These are phyloP conservation scores for Champsocephalus esox DNA, from an alignment of 2,797 vertebrate species.

Conservation along the genomic window DNA sequence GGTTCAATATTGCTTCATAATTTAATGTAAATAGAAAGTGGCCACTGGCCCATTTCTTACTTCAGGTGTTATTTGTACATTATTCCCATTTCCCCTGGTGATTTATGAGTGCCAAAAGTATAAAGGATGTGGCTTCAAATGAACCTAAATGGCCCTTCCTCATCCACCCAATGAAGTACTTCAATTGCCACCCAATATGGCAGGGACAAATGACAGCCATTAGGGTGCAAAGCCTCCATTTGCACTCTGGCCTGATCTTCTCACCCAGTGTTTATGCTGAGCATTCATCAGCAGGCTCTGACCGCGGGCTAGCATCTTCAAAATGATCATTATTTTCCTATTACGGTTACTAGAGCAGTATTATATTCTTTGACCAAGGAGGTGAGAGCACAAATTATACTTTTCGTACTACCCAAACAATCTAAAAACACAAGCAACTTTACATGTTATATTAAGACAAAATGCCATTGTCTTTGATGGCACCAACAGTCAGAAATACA, in stretches of 20 bases:
- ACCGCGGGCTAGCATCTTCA: conserved; percentile 40
- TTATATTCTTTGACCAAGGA: conserved; percentile 17
- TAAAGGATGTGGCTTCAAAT: conserved; percentile 57
- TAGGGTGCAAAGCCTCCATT: conserved; percentile 68
- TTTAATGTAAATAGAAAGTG: conserved; percentile 17
- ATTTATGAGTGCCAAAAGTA: conserved; percentile 65
- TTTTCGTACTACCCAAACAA: background rate
- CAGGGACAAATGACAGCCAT: conserved; percentile 81
- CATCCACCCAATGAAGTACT: conserved; percentile 62
- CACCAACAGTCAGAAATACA: conserved; percentile 24
- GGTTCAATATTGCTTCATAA: conserved; percentile 16
- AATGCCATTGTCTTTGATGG: conserved; percentile 72
- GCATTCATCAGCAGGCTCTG: conserved; percentile 60
- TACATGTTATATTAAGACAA: conserved; percentile 15
- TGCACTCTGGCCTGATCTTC: conserved; percentile 71
- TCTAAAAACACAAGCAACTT: background rate
- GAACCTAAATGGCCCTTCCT: conserved; percentile 53
- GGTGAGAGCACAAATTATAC: background rate
- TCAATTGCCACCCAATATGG: conserved; percentile 75
- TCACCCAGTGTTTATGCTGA: conserved; percentile 59
- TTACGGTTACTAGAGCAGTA: conserved; percentile 29
- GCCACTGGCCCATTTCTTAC: conserved; percentile 14
- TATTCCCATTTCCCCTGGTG: conserved; percentile 45
- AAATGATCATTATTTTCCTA: conserved; percentile 61
- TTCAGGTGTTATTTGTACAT: conserved; percentile 39